Base-by-base conservation (phyloP, 2,113 vertebrate species). In the Xyliphius kryptos region DNA sequence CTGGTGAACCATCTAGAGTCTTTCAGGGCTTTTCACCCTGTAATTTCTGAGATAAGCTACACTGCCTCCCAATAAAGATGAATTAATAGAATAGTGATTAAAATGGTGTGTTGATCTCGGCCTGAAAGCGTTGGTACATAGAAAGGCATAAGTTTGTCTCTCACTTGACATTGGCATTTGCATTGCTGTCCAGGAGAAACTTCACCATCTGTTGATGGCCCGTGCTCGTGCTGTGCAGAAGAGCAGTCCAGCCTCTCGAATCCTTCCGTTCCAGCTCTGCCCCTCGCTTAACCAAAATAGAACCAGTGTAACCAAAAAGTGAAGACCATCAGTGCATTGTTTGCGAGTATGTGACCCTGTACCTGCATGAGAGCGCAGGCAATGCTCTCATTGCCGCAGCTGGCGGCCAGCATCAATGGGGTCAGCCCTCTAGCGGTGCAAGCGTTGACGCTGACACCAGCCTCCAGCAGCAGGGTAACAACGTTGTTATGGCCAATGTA, bases 161-260 rank as follows among this genome's bases (percentile, higher is more conserved):
- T 88, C 77, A 98, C 96, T 83, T 95, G 74, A 92, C 81, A 44
- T 92, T 91, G 53, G 90, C 88, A 2, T 97, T 90, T 0, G 94
- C 94, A 1, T 94, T 91, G 41, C 89, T 94, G 72, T 97, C 93
- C 73, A 98, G 77, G 56, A 99, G 81, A 77, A 97, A 96, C 67
- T 89, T 93, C 72, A 96, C 92, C 92, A 97, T 92, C 83, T 96
- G 93, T 76, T 97, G 91, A 73, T 99, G 96, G 13, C 96, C 96
- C 0, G 92, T 90, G 0, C 93, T 93, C 5, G 94, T 95, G 75
- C 95, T 94, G 79, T 98, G 95, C 72, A 95, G 91, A 14, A 99
- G 82, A 10, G 95, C 91, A 0, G 94, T 97, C 95, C 96, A 99
- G 13, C 94, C 93, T 2, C 89, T 85, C 12, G 80, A 82, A 59